Evolutionary conservation across 1,140 invertebrate genomes (phyloP).

Genomic region (Drosophila biarmipes): DNA sequence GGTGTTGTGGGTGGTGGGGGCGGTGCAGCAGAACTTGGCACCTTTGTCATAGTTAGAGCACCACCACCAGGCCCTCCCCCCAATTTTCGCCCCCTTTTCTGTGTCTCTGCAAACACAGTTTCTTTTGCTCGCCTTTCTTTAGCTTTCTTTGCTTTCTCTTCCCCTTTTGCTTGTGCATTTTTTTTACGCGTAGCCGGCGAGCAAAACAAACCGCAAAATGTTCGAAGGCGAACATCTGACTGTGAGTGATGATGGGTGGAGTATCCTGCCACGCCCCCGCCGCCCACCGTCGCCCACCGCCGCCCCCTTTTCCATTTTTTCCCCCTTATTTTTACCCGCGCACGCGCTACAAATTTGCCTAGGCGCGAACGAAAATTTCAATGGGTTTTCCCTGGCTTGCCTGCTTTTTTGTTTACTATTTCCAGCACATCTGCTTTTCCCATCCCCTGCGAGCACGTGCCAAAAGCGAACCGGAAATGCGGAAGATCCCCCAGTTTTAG

Average conservation of each 20-base stretch:
- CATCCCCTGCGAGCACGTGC: slow-evolving; percentile 46
- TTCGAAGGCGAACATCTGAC: slow-evolving; percentile 48
- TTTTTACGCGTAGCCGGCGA: slow-evolving; percentile 61
- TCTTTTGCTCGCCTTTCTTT: slow-evolving; percentile 23
- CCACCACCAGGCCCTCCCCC: neutral
- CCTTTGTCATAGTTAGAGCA: slow-evolving; percentile 59
- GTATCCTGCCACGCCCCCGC: slow-evolving; percentile 32
- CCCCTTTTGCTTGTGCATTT: neutral
- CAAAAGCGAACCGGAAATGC: slow-evolving; percentile 51
- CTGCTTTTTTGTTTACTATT: neutral
- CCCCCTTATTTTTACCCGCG: slow-evolving; percentile 13
- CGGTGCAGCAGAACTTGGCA: slow-evolving; percentile 61
- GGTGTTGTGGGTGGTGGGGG: neutral
- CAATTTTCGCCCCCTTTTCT: neutral
- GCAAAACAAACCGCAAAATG: slow-evolving; percentile 79
- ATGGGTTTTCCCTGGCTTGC: slow-evolving; percentile 38
- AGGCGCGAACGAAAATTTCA: slow-evolving; percentile 57
- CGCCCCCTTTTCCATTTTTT: neutral
- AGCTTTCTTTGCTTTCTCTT: neutral
- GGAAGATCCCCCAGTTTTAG: slow-evolving; percentile 19
- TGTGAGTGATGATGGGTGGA: slow-evolving; percentile 52
- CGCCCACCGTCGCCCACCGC: neutral
- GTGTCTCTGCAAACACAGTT: slow-evolving; percentile 37
- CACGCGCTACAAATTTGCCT: slow-evolving; percentile 51
- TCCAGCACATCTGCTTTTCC: slow-evolving; percentile 13